Base-by-base conservation (phyloP, 2,888 invertebrate species). In the Drosophila bunnanda region DNA sequence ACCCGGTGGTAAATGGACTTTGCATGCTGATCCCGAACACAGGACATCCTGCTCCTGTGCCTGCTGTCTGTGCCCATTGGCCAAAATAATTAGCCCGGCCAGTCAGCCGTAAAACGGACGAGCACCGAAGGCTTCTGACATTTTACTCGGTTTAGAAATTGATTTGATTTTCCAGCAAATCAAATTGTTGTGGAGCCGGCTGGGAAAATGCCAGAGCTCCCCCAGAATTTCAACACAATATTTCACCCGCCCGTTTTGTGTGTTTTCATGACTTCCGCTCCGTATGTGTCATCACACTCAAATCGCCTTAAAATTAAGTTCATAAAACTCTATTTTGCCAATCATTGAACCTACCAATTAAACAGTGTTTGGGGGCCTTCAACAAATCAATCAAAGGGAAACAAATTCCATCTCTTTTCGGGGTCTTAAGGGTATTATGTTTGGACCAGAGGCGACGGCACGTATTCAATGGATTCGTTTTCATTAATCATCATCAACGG, bases 341-440 rank as follows among this genome's bases (percentile, higher is more conserved):
- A 85, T 85, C 84, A 85, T 85, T 76, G 85, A 87, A 84, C 74
- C 71, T 74, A 87, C 82, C 82, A 84, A 87, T 87, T 84, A 89
- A 69, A 58, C 68, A 83, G 79, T 74, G 77, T 75, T 76, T 80
- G 70, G 77, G 22, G 43, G 46, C 39, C 76, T 55, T 43, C 74
- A 73, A 78, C 82, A 75, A 85, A 85, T 85, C 88, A 89, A 87
- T 88, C 83, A 86, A 76, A 25, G 53, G 48, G 59, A 39, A 67
- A 75, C 75, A 72, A 72, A 74, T 72, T 75, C 65, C 34, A 13
- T 32, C 41, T 56, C n/a, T 44, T 57, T 66, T 57, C 36, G 41
- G 39, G 66, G 65, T 58, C 66, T 64, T 74, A 65, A 7, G 72
- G 72, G 75, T 72, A 74, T 72, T 72, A 72, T 72, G 66, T 50